phyloP scores from a whole-genome alignment of 1,140 invertebrate genomes.

The Lepidurus apus region DNA sequence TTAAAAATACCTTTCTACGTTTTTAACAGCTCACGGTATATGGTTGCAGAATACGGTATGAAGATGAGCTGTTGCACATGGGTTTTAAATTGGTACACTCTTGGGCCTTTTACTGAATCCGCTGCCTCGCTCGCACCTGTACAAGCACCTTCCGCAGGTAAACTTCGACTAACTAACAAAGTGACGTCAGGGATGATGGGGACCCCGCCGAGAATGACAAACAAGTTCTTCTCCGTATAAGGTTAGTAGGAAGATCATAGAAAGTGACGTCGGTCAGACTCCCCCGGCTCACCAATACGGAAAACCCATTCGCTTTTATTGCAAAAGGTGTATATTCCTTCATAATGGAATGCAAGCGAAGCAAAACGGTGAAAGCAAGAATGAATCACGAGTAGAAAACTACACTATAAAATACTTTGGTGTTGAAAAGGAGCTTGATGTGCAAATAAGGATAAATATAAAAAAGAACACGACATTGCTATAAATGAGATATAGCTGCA shows the following conservation, averaged over 20 bases:
- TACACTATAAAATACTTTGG: neutral
- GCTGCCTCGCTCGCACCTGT: neutral
- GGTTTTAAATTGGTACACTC: neutral
- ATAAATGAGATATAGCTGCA: neutral
- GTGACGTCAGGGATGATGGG: conserved; percentile 12
- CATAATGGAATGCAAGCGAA: conserved; percentile 18
- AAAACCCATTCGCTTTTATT: neutral
- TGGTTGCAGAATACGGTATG: too few species aligned
- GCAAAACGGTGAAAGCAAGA: neutral
- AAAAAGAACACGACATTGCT: neutral
- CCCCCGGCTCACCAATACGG: neutral
- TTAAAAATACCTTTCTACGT: too few species aligned
- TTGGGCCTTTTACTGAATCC: too few species aligned
- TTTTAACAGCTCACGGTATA: too few species aligned
- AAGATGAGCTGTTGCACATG: too few species aligned
- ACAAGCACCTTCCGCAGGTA: conserved; percentile 4
- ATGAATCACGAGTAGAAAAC: neutral
- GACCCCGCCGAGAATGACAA: neutral
- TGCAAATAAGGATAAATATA: neutral
- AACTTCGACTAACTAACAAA: neutral
- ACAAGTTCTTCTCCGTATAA: conserved; percentile 13
- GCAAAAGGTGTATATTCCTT: neutral
- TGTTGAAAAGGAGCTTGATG: neutral
- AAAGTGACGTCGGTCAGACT: neutral
- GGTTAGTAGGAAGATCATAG: neutral